Base-by-base conservation (phyloP, 35 echinoderm and acorn worm genomes). In the Amphiura filiformis region DNA sequence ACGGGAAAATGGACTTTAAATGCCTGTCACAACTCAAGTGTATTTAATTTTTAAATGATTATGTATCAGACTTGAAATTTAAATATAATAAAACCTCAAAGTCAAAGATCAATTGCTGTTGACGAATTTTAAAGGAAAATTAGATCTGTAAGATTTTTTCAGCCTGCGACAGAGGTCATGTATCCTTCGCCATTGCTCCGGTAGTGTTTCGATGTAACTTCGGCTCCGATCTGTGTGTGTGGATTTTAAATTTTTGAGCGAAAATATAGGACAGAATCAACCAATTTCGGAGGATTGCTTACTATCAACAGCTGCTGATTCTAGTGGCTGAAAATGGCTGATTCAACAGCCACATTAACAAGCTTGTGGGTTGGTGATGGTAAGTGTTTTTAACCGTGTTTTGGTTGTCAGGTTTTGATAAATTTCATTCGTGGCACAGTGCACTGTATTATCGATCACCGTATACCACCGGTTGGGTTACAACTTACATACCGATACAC, bases 351-450 rank as follows among this genome's bases (percentile, higher is more conserved):
- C 76, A 91, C 81, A 32, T 42, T 91, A 57, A 91, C 89, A 42
- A 91, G 89, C 56, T 41, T 91, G 35, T 91, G 89, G 89, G 82
- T 84, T 56, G 38, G 64, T 76, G 89, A 84, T 39, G 89, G 89
- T 91, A 47, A 84, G 89, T 76, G 34, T 42, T 78, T 44, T 20
- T 30, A 0, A 33, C 23, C 26, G 33, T 39, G 41, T 75, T 87
- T 85, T 64, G 32, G 32, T 36, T 37, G 83, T 37, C 64, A 61
- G 7, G 28, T 70, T 5, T 70, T 5, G 61, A 13, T 13, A 18
- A 5, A 70, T n/a, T 23, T 13, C 11, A n/a, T 70, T 18, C 7
- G 61, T 70, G 61, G 7, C 61, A 70, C 1, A 70, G 26, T 70
- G 61, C 61, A 70, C 61, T 26, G 61, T 70, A 23, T 13, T 70